phyloP scores from a whole-genome alignment of 2,888 invertebrate species.

The Drosophila seclusa region DNA sequence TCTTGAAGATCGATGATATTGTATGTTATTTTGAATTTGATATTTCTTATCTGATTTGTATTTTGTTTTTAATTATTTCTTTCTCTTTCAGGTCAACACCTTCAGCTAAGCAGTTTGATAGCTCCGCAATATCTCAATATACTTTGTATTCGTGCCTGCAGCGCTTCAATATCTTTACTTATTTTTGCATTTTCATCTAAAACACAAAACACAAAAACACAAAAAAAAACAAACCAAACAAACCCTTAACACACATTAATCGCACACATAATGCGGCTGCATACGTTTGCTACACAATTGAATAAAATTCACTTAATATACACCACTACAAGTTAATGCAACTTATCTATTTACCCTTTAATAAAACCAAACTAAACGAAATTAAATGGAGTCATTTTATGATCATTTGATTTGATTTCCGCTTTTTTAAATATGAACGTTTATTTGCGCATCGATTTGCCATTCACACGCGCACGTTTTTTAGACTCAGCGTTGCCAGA shows the following conservation, averaged over 20 bases:
- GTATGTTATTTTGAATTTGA: conserved; percentile 85
- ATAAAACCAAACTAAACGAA: conserved; percentile 36
- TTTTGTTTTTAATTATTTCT: neutral
- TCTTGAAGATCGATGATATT: conserved; percentile 99
- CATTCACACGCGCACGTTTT: conserved; percentile 17
- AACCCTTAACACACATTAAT: conserved; percentile 38
- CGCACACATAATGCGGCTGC: conserved; percentile 43
- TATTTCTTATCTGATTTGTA: neutral
- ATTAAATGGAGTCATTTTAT: neutral
- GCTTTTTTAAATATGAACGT: neutral
- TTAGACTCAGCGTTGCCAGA: conserved; percentile 28
- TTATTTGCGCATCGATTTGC: neutral
- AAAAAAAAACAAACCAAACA: conserved; percentile 22
- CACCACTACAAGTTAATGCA: conserved; percentile 47
- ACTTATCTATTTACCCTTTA: conserved; percentile 60
- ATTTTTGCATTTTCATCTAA: conserved; percentile 63
- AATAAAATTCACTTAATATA: conserved; percentile 72
- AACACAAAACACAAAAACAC: conserved; percentile 16
- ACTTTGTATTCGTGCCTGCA: conserved; percentile 39
- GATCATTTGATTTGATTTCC: neutral
- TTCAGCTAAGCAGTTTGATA: conserved; percentile 68
- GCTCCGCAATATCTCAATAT: conserved; percentile 2
- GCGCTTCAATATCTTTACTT: conserved; percentile 47
- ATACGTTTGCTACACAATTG: conserved; percentile 49
- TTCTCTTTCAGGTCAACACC: conserved; percentile 75